These are phyloP conservation scores for Thymallus thymallus DNA, from an alignment of 2,113 vertebrate genomes.

Conservation along the genomic window DNA sequence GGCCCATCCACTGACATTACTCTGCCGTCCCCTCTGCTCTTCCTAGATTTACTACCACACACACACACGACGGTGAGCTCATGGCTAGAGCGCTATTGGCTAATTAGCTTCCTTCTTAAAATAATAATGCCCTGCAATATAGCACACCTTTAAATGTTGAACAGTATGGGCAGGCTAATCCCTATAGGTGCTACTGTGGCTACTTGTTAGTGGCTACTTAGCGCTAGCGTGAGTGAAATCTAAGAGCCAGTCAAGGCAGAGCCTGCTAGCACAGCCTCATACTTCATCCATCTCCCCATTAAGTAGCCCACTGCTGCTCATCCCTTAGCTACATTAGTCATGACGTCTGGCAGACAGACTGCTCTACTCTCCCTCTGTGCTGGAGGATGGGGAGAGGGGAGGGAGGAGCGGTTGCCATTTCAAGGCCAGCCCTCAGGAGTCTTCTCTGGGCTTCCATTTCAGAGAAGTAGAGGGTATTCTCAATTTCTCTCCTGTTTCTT, in stretches of 20 bases:
- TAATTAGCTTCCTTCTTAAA: too few relatives aligned
- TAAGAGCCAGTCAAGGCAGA: not conserved
- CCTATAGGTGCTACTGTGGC: too few relatives aligned
- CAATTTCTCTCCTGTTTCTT: not conserved
- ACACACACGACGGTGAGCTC: too few relatives aligned
- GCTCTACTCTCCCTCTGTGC: constrained; percentile 30
- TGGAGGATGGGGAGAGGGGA: constrained; percentile 13
- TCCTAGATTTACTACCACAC: too few relatives aligned
- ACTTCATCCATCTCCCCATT: constrained; percentile 20
- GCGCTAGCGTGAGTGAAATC: not conserved
- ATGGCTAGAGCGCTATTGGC: too few relatives aligned
- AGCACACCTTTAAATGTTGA: too few relatives aligned
- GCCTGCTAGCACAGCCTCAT: constrained; percentile 32
- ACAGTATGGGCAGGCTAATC: too few relatives aligned
- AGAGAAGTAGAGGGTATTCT: constrained; percentile 4
- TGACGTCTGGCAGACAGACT: constrained; percentile 26
- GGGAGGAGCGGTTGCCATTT: constrained; percentile 29
- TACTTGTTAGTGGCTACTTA: not conserved
- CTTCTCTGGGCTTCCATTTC: constrained; percentile 42
- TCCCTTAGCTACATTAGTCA: constrained; percentile 43
- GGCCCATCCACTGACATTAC: too few relatives aligned
- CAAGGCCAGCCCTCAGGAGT: not conserved
- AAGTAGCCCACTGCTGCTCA: constrained; percentile 38
- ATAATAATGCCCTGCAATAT: too few relatives aligned
- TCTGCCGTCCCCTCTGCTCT: too few relatives aligned